These are phyloP conservation scores for Chitala chitala DNA, from an alignment of 2,113 vertebrate species.

Conservation along the genomic window DNA sequence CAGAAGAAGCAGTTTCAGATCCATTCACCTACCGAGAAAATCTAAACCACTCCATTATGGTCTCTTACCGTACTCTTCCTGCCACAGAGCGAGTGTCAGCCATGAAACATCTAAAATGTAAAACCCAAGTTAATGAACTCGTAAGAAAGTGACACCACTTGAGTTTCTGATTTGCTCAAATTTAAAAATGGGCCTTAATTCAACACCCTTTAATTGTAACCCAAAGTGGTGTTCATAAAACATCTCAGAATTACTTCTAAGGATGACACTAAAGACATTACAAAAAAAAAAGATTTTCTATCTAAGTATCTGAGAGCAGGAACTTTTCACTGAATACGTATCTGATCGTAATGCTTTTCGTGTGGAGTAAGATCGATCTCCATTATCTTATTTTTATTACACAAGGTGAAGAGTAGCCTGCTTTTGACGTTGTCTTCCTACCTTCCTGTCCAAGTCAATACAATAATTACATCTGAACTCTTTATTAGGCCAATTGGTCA, in stretches of 20 bases:
- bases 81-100: not conserved
- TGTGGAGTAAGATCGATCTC: not conserved
- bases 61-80: too few species aligned
- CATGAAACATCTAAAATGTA: not conserved
- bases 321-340: not conserved
- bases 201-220: not conserved
- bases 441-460: not conserved
- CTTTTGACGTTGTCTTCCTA: not conserved
- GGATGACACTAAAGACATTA: too few species aligned
- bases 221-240: not conserved
- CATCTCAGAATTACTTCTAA: not conserved
- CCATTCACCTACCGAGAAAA: slow-evolving; percentile 6
- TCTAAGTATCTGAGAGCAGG: not conserved
- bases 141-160: not conserved
- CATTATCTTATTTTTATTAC: not conserved
- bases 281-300: not conserved
- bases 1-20: slow-evolving; percentile 3
- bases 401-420: not conserved
- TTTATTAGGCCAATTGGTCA: too few species aligned
- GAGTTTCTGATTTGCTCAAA: not conserved
- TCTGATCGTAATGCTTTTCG: not conserved
- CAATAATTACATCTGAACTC: too few species aligned
- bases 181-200: not conserved
- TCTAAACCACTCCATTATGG: not conserved
- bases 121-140: not conserved